phyloP scores from a whole-genome alignment of 2,797 vertebrate genomes.

The Hydrocynus forskahlii region DNA sequence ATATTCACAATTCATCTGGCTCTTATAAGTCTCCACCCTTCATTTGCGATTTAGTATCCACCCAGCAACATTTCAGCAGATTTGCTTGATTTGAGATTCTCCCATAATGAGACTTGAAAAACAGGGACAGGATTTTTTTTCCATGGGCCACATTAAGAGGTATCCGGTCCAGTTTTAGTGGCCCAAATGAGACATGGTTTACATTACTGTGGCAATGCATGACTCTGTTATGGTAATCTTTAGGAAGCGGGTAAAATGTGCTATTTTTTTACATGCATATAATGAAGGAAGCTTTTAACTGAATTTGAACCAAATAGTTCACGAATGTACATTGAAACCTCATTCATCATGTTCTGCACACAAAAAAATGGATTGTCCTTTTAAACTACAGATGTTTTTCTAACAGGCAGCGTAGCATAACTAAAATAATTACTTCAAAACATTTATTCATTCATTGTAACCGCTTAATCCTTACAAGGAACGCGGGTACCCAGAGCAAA shows the following conservation, averaged over 20 bases:
- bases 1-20: conserved; percentile 9
- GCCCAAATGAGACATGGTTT: conserved; percentile 18
- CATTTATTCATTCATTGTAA: too few relatives aligned
- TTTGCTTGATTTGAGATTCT: conserved; percentile 11
- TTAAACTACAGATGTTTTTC: too few relatives aligned
- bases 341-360: not conserved
- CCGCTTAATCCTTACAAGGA: too few relatives aligned
- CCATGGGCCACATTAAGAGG: not conserved
- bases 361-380: too few relatives aligned
- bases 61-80: not conserved
- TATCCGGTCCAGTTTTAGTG: conserved; percentile 3
- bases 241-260: conserved; percentile 3
- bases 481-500: too few relatives aligned
- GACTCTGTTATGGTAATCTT: conserved; percentile 4
- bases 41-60: conserved; percentile 9
- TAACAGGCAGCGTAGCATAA: too few relatives aligned
- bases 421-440: too few relatives aligned
- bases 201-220: conserved; percentile 29
- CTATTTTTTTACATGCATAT: not conserved
- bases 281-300: not conserved
- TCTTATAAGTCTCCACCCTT: not conserved
- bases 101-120: conserved; percentile 12
- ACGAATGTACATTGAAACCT: not conserved
- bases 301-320: not conserved
- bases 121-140: not conserved